A percentile compares a stretch with the other conserved stretches of the same genome.
Conservation (phyloP, 1,140 invertebrate species). For the Drosophila nebulosa region DNA sequence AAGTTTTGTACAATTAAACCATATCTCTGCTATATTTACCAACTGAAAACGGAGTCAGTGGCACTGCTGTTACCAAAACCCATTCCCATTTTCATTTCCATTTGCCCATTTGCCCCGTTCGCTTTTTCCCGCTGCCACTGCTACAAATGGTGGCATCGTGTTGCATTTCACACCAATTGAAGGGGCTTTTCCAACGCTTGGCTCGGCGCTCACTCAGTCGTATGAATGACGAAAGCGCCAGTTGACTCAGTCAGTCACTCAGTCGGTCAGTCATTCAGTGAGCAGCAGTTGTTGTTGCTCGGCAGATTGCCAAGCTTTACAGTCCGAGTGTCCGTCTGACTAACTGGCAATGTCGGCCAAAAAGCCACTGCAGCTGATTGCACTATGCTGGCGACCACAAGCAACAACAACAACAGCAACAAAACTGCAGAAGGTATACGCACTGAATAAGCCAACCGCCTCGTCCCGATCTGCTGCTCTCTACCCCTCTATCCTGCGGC, state of each 20-base stretch:
- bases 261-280: slow-evolving; percentile 16
- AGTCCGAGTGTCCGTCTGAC: slow-evolving; percentile 35
- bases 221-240: slow-evolving; percentile 71
- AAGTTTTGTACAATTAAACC: slow-evolving; percentile 72
- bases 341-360: slow-evolving; percentile 60
- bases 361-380: slow-evolving; percentile 77
- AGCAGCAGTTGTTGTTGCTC: slow-evolving; percentile 5
- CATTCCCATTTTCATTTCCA: not conserved
- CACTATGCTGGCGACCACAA: slow-evolving; percentile 68
- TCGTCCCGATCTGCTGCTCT: not conserved
- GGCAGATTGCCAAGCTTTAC: slow-evolving; percentile 61
- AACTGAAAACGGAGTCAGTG: slow-evolving; percentile 42
- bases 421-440: slow-evolving; percentile 33
- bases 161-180: slow-evolving; percentile 76
- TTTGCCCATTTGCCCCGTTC: not conserved
- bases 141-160: slow-evolving; percentile 43
- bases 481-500: not conserved
- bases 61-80: slow-evolving; percentile 1
- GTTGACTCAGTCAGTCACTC: slow-evolving; percentile 7
- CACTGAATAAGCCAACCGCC: slow-evolving; percentile 39
- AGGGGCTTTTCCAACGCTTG: slow-evolving; percentile 50
- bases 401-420: slow-evolving; percentile 31
- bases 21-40: slow-evolving; percentile 54
- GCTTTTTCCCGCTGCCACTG: not conserved
- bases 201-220: slow-evolving; percentile 68